A percentile compares a stretch with the other conserved stretches of the same genome.
These are phyloP conservation scores for Malurus alboscapulatus DNA, from an alignment of 2,113 vertebrate species.

Conservation along the genomic window DNA sequence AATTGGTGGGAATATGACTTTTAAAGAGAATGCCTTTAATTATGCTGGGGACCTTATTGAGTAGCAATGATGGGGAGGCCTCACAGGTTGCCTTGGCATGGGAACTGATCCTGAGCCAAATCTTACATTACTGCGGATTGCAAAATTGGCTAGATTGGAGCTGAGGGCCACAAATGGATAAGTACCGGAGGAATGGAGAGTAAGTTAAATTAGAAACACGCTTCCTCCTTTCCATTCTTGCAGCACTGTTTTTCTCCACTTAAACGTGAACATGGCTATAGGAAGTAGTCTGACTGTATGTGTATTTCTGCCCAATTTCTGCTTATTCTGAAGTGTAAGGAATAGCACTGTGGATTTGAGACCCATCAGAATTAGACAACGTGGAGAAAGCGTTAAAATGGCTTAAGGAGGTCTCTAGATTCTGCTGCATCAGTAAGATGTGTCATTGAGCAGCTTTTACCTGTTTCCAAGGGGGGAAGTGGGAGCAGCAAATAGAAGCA, in stretches of 20 bases:
- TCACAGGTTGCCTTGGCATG: neutral
- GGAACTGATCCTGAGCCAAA: neutral
- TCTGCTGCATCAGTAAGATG: neutral
- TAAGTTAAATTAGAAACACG: neutral
- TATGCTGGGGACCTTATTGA: neutral
- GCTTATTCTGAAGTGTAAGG: neutral
- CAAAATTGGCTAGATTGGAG: neutral
- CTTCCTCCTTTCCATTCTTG: neutral
- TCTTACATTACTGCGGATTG: neutral
- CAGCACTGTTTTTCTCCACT: neutral
- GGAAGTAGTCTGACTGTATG: neutral
- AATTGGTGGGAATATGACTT: neutral
- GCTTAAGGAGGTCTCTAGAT: neutral
- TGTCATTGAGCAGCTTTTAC: neutral
- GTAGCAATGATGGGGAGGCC: neutral
- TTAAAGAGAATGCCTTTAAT: neutral
- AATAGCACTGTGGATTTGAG: neutral
- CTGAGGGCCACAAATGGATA: neutral
- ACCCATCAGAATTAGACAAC: fast-evolving
- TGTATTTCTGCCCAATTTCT: neutral
- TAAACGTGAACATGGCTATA: neutral
- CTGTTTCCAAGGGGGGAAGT: fast-evolving
- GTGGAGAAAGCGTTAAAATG: neutral
- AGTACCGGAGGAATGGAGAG: neutral
- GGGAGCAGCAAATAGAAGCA: fast-evolving